Conservation (phyloP, 2,113 vertebrate genomes). For the Hyperopisus bebe region DNA sequence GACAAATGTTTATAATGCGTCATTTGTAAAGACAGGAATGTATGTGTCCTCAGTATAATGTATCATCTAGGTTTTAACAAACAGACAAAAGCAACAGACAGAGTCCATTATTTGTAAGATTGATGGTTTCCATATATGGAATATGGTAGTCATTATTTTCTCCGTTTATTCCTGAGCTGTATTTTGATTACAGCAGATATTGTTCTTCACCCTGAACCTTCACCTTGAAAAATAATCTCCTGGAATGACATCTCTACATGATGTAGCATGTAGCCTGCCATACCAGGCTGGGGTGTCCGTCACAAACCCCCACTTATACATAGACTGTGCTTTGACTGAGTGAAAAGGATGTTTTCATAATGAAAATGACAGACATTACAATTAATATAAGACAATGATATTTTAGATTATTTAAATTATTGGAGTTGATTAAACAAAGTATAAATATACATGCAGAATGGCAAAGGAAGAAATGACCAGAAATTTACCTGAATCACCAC, state of each 20-base stretch:
- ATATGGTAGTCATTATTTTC: neutral
- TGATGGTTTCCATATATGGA: neutral
- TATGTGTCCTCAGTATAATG: neutral
- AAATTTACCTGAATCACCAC: neutral
- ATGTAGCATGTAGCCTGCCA: neutral
- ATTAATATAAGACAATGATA: neutral
- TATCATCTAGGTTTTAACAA: neutral
- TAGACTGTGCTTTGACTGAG: neutral
- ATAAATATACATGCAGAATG: neutral
- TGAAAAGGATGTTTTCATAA: neutral
- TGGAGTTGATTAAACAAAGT: neutral
- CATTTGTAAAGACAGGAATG: neutral
- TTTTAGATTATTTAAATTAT: neutral
- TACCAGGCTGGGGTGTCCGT: neutral
- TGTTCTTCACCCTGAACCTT: neutral
- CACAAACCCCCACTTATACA: neutral
- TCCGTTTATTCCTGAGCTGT: neutral
- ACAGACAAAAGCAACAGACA: neutral
- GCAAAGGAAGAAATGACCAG: neutral
- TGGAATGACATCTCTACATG: neutral
- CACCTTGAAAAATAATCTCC: neutral
- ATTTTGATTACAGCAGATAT: neutral
- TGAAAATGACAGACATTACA: neutral
- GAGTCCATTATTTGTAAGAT: neutral
- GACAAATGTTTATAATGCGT: neutral